Conservation (phyloP, 2,113 vertebrate species). For the Halichoerus grypus region DNA sequence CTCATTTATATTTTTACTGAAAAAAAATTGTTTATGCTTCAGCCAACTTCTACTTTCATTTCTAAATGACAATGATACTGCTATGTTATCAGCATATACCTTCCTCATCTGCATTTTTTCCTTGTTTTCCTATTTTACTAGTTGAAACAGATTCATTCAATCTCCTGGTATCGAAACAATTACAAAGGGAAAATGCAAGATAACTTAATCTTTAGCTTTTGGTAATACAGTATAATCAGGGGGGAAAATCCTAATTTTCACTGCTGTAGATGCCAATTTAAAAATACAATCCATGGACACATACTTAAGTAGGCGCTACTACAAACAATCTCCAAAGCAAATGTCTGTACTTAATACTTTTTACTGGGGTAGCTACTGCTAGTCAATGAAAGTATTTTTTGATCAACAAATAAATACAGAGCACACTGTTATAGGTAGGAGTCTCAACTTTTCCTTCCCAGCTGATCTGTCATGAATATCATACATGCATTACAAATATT, state of each 20-base stretch:
- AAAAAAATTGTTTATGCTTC: background rate
- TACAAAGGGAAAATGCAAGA: background rate
- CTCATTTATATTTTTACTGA: background rate
- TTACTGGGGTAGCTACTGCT: background rate
- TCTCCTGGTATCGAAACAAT: background rate
- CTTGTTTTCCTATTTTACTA: background rate
- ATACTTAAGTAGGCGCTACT: background rate
- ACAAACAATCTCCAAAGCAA: background rate
- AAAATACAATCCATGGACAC: background rate
- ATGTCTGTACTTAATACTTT: background rate
- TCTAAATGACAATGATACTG: background rate
- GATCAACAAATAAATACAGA: background rate
- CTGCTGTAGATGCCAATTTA: background rate
- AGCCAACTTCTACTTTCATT: background rate
- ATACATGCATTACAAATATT: constrained; percentile 7
- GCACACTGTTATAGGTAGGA: background rate
- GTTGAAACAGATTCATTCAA: background rate
- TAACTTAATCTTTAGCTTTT: background rate
- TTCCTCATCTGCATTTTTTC: background rate
- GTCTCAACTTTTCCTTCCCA: background rate
- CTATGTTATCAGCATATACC: background rate
- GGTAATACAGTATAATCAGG: background rate
- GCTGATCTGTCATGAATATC: background rate
- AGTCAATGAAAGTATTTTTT: background rate
- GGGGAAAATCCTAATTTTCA: background rate